phyloP scores from a whole-genome alignment of 1,140 invertebrate genomes.

The Drosophila nigrodunni region DNA sequence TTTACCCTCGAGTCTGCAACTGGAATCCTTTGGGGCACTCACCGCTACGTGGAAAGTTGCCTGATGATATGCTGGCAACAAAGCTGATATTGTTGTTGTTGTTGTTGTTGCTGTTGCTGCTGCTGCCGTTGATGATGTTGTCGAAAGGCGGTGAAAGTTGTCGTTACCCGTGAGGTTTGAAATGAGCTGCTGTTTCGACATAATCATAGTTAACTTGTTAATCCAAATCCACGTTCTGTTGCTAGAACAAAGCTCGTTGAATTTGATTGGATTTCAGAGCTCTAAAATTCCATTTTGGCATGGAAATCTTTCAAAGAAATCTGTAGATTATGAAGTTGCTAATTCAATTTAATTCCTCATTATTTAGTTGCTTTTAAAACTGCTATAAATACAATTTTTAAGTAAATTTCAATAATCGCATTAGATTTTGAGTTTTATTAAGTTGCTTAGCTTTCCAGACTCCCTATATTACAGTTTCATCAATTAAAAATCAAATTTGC shows the following conservation, averaged over 20 bases:
- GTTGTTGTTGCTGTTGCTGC: constrained; percentile 39
- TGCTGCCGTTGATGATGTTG: constrained; percentile 33
- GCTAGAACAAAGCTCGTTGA: background rate
- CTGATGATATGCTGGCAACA: constrained; percentile 68
- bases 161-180: constrained; percentile 21
- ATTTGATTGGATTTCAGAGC: background rate
- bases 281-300: no score
- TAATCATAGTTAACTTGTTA: constrained; percentile 28
- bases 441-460: background rate
- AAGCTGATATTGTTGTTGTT: constrained; percentile 17
- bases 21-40: constrained; percentile 55
- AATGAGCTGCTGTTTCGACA: constrained; percentile 29
- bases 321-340: no score
- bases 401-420: constrained; percentile 7
- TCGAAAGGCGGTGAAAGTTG: constrained; percentile 41
- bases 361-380: background rate
- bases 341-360: no score
- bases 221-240: background rate
- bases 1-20: constrained; percentile 46
- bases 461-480: constrained; percentile 40
- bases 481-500: constrained; percentile 79
- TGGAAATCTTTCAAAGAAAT: no score
- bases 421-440: constrained; percentile 5
- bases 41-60: constrained; percentile 69
- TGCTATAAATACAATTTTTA: background rate